phyloP scores from a whole-genome alignment of 2,888 invertebrate genomes.

The Brenthis ino region DNA sequence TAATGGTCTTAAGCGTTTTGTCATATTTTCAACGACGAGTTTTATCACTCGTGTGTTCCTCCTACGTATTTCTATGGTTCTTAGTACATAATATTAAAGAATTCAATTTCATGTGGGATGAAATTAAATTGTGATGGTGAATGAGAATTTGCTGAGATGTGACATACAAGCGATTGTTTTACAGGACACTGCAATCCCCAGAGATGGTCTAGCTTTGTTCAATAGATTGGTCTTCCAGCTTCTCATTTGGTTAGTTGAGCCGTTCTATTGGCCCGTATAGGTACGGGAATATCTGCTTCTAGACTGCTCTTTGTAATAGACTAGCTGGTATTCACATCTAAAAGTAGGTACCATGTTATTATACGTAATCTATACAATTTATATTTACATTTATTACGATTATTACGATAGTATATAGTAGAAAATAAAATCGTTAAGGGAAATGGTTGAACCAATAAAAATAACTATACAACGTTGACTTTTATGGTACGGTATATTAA shows the following conservation, averaged over 20 bases:
- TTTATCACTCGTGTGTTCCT: conserved; percentile 1
- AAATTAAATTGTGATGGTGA: conserved; percentile 18
- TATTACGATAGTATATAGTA: neutral
- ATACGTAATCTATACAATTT: neutral
- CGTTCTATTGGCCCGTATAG: conserved; percentile 11
- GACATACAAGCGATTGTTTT: conserved; percentile 29
- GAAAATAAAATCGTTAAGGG: too few relatives aligned
- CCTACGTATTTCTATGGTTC: conserved; percentile 3
- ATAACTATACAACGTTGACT: conserved; percentile 8
- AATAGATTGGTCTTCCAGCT: conserved; percentile 20
- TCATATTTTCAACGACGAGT: conserved; percentile 15
- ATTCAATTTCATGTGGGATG: conserved; percentile 19
- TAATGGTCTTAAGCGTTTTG: conserved; percentile 20
- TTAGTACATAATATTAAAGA: neutral
- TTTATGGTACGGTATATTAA: neutral
- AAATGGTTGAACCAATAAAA: too few relatives aligned
- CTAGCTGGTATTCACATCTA: neutral
- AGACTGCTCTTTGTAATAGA: conserved; percentile 6
- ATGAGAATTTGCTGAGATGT: conserved; percentile 20
- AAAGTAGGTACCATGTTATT: too few relatives aligned
- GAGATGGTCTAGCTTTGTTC: conserved; percentile 26
- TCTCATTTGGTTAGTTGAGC: conserved; percentile 20
- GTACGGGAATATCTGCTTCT: neutral
- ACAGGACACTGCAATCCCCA: conserved; percentile 26
- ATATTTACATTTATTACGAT: neutral